These are phyloP conservation scores for Drepanosiphum platanoidis DNA, from an alignment of 2,888 invertebrate species.

Conservation along the genomic window DNA sequence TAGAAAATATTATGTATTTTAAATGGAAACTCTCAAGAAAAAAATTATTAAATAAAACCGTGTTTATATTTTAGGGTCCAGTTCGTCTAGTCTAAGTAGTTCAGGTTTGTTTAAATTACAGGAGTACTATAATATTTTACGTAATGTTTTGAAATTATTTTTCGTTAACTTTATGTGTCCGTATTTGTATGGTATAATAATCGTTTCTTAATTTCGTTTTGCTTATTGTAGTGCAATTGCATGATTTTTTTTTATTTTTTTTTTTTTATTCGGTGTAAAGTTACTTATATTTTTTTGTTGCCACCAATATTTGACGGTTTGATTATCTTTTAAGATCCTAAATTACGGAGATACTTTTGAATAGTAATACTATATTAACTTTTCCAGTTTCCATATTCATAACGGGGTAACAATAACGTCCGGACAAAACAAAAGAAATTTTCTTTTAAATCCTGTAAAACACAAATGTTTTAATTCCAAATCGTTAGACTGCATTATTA, in stretches of 20 bases:
- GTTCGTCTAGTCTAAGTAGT: constrained; percentile 67
- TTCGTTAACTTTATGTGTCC: constrained; percentile 43
- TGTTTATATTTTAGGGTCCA: constrained; percentile 66
- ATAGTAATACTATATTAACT: no score
- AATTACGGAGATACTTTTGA: neutral
- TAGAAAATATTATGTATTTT: neutral
- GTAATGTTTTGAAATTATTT: constrained; percentile 53
- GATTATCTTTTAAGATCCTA: neutral
- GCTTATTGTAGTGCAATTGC: constrained; percentile 55
- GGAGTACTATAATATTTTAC: constrained; percentile 13
- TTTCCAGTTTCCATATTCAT: neutral
- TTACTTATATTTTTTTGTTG: neutral
- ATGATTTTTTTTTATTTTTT: constrained; percentile 39
- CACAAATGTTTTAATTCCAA: no score
- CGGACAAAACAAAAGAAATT: no score
- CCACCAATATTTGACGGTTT: neutral
- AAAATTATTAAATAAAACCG: constrained; percentile 9
- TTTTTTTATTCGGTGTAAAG: constrained; percentile 37
- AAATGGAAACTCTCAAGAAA: neutral
- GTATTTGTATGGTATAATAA: constrained; percentile 54
- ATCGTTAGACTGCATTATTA: no score
- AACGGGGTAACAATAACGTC: neutral
- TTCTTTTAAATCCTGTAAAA: no score
- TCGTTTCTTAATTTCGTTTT: constrained; percentile 53
- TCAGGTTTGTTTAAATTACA: constrained; percentile 66